Conservation (phyloP, 2,797 vertebrate genomes). For the Mergus octosetaceus region DNA sequence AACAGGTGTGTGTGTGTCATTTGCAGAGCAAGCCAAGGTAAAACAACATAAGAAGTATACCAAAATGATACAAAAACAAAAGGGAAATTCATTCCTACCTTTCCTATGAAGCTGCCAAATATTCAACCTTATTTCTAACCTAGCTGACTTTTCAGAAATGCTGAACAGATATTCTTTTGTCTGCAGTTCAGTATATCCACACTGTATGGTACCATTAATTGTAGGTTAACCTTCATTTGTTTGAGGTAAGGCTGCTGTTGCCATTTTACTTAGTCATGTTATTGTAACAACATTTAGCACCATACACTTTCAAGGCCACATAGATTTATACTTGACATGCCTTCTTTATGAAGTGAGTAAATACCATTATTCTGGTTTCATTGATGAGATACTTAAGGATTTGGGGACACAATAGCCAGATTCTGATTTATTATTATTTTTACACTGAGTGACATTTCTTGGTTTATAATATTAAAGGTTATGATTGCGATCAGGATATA, state of each 20-base stretch:
- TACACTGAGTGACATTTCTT: not conserved
- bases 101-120: not conserved
- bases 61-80: not conserved
- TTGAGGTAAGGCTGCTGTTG: not conserved
- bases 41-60: not conserved
- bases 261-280: not conserved
- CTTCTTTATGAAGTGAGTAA: not conserved
- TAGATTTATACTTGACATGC: not conserved
- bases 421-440: not conserved
- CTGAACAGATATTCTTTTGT: not conserved
- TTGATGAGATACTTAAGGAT: not conserved
- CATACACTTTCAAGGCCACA: not conserved
- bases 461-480: not conserved
- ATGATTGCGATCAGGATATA: not conserved
- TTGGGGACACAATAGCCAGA: not conserved
- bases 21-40: not conserved
- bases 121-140: not conserved
- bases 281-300: not conserved
- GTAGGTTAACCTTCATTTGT: not conserved
- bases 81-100: not conserved
- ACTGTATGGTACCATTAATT: not conserved
- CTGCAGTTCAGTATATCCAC: not conserved
- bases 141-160: not conserved
- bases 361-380: not conserved
- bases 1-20: not conserved